These are phyloP conservation scores for Myopa tessellatipennis DNA, from an alignment of 2,888 invertebrate genomes.

Conservation along the genomic window DNA sequence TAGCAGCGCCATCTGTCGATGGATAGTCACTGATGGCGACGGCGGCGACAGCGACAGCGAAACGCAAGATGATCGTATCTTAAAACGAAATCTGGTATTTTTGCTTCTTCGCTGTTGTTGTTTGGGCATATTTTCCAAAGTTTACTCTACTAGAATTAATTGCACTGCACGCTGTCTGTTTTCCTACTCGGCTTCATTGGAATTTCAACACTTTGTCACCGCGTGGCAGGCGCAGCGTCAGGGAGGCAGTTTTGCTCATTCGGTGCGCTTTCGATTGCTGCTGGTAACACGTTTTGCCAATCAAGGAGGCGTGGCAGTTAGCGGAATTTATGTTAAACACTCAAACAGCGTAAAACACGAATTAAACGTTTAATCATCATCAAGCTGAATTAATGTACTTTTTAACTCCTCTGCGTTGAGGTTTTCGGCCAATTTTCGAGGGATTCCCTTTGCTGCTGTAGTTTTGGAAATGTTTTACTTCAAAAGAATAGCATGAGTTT, in stretches of 20 bases:
- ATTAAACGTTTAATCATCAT: too few relatives aligned
- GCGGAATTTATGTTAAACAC: too few relatives aligned
- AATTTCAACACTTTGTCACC: not conserved
- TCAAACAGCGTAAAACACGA: too few relatives aligned
- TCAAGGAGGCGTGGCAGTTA: not conserved
- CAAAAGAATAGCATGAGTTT: too few relatives aligned
- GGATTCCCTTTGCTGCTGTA: too few relatives aligned
- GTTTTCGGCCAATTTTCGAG: too few relatives aligned
- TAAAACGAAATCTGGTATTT: conserved; percentile 21
- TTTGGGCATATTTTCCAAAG: conserved; percentile 19
- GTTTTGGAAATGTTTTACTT: too few relatives aligned
- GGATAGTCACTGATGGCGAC: not conserved
- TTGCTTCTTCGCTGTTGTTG: conserved; percentile 13
- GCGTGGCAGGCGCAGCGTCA: too few relatives aligned
- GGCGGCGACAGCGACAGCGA: conserved; percentile 50
- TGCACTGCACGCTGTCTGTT: not conserved
- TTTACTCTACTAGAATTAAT: conserved; percentile 23
- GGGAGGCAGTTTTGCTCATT: too few relatives aligned
- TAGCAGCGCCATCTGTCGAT: conserved; percentile 14
- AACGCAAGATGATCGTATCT: conserved; percentile 52
- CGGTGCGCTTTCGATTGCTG: not conserved
- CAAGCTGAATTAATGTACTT: too few relatives aligned
- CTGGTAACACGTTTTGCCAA: not conserved
- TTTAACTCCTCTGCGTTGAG: too few relatives aligned
- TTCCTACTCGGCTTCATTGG: not conserved